Evolutionary conservation across 2,113 vertebrate genomes (phyloP).

Genomic region (Rutilus rutilus): DNA sequence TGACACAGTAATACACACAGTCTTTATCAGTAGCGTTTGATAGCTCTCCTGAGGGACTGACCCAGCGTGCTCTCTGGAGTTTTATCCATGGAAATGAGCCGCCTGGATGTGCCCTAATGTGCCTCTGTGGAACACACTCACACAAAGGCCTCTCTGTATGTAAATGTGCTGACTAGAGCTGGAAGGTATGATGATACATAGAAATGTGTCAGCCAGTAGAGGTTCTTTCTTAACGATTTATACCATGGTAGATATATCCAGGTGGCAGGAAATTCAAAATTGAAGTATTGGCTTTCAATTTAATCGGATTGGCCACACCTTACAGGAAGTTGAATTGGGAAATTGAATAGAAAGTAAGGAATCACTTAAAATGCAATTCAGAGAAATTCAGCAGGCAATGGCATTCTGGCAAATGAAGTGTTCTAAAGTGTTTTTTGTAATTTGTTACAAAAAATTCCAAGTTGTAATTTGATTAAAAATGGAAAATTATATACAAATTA

Average conservation of each 20-base stretch:
- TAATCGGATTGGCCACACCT: not conserved
- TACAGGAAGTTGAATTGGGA: not conserved
- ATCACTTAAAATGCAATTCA: not conserved
- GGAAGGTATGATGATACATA: not conserved
- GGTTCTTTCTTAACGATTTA: not conserved
- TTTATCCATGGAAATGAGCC: conserved; percentile 10
- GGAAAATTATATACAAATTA: no score
- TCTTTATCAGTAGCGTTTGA: conserved; percentile 27
- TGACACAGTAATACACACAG: not conserved
- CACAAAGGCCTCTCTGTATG: conserved; percentile 34
- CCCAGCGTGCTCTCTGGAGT: not conserved
- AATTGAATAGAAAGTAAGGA: not conserved
- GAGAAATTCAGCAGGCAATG: not conserved
- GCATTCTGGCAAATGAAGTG: not conserved
- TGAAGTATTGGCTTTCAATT: not conserved
- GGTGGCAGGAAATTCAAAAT: not conserved
- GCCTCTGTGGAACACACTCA: conserved; percentile 1
- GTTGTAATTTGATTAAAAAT: not conserved
- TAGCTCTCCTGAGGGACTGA: conserved; percentile 25
- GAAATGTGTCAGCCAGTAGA: not conserved
- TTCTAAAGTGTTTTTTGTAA: not conserved
- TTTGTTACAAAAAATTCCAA: no score
- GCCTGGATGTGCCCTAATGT: conserved; percentile 26
- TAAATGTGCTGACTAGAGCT: conserved; percentile 25
- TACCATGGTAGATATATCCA: not conserved